Evolutionary conservation across 2,888 invertebrate genomes (phyloP).

Genomic region (Strigamia crassipes): DNA sequence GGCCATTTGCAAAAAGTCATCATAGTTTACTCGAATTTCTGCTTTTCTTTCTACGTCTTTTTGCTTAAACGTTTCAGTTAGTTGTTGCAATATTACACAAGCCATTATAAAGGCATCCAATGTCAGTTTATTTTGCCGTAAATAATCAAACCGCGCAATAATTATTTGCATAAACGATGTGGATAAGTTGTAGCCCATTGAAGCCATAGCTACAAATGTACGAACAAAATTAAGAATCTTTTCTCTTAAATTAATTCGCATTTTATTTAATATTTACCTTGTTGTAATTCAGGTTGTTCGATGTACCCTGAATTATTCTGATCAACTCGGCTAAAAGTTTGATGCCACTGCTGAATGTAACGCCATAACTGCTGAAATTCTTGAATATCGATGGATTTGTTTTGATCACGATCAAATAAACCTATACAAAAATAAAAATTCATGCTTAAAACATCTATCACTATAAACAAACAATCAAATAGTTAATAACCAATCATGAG

Average conservation of each 20-base stretch:
- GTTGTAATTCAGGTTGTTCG: slow-evolving; percentile 75
- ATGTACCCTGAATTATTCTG: slow-evolving; percentile 83
- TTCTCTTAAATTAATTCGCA: neutral
- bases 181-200: slow-evolving; percentile 87
- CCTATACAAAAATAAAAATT: slow-evolving; percentile 62
- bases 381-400: slow-evolving; percentile 79
- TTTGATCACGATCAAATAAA: slow-evolving; percentile 85
- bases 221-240: neutral
- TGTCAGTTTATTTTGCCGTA: slow-evolving; percentile 65
- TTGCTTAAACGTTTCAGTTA: slow-evolving; percentile 81
- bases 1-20: slow-evolving; percentile 86
- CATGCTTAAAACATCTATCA: neutral
- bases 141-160: slow-evolving; percentile 71
- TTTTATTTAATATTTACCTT: slow-evolving; percentile 64
- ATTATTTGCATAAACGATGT: slow-evolving; percentile 77
- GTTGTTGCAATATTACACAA: slow-evolving; percentile 85
- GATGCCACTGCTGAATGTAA: slow-evolving; percentile 83
- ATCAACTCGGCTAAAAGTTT: slow-evolving; percentile 81
- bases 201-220: slow-evolving; percentile 68
- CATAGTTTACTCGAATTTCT: slow-evolving; percentile 81
- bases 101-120: slow-evolving; percentile 82
- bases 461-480: neutral
- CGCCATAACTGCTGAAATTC: slow-evolving; percentile 85
- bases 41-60: slow-evolving; percentile 81
- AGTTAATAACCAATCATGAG: slow-evolving; percentile 75